Conservation (phyloP, 1,140 invertebrate species). For the Episyrphus balteatus region DNA sequence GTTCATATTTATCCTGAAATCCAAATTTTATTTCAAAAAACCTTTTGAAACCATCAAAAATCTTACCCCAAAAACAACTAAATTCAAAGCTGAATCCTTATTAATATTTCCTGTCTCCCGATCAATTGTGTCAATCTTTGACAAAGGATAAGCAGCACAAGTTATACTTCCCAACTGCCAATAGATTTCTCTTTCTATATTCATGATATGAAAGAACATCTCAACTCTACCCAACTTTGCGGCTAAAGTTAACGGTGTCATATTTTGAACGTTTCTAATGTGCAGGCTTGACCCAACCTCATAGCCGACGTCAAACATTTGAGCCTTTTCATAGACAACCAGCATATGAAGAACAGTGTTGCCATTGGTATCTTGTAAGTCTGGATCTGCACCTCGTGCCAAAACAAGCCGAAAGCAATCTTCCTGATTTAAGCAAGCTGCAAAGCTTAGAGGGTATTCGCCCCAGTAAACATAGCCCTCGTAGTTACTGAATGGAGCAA, state of each 20-base stretch:
- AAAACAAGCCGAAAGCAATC: slow-evolving; percentile 92
- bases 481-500: slow-evolving; percentile 82
- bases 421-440: slow-evolving; percentile 92
- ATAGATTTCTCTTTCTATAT: slow-evolving; percentile 88
- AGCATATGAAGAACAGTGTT: slow-evolving; percentile 95
- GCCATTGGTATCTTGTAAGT: slow-evolving; percentile 93
- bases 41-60: not conserved
- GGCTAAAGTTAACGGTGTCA: slow-evolving; percentile 87
- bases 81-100: slow-evolving; percentile 85
- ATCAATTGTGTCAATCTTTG: slow-evolving; percentile 92
- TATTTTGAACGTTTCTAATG: slow-evolving; percentile 73
- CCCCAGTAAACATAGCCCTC: slow-evolving; percentile 98
- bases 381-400: slow-evolving; percentile 87
- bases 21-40: not conserved
- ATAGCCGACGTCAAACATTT: slow-evolving; percentile 89
- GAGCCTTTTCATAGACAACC: slow-evolving; percentile 88
- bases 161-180: slow-evolving; percentile 95
- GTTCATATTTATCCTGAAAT: slow-evolving; percentile 79
- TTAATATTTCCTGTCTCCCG: slow-evolving; percentile 82
- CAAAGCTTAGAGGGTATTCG: slow-evolving; percentile 92
- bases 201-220: slow-evolving; percentile 92
- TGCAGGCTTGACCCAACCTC: slow-evolving; percentile 79
- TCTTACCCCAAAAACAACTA: slow-evolving; percentile 95
- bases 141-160: slow-evolving; percentile 93
- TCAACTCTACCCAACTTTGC: slow-evolving; percentile 87